Percentiles rank a stretch among this genome's conserved stretches.
phyloP scores from a whole-genome alignment of 2,888 invertebrate genomes.

The Taphrorychus bicolor region DNA sequence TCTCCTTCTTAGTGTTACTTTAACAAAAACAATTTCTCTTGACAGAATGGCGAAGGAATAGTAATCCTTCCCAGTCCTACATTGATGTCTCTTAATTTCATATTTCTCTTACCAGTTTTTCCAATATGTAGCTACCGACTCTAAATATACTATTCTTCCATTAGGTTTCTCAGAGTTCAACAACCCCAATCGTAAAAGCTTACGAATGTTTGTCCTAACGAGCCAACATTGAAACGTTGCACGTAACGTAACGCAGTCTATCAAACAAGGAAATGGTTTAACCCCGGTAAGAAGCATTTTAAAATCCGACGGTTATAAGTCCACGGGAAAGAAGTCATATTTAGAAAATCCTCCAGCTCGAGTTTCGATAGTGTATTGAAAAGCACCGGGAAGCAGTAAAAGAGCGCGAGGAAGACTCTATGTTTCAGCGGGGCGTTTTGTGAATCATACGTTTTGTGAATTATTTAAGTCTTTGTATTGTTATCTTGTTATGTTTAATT shows the following conservation, averaged over 20 bases:
- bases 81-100: too few relatives aligned
- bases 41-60: too few relatives aligned
- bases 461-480: too few relatives aligned
- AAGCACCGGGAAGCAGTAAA: neutral
- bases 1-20: too few relatives aligned
- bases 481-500: too few relatives aligned
- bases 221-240: constrained; percentile 19
- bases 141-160: too few relatives aligned
- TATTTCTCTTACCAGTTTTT: too few relatives aligned
- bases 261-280: constrained; percentile 44
- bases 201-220: constrained; percentile 36
- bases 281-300: constrained; percentile 50
- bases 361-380: neutral
- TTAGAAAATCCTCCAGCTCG: constrained; percentile 34
- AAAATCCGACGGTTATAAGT: constrained; percentile 44
- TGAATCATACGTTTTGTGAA: too few relatives aligned
- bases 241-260: constrained; percentile 47
- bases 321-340: constrained; percentile 44
- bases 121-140: too few relatives aligned
- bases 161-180: neutral
- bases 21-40: too few relatives aligned
- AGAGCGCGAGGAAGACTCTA: neutral
- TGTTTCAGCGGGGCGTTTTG: neutral
- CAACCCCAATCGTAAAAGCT: constrained; percentile 33
- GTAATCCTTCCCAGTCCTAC: too few relatives aligned